Evolutionary conservation across 2,797 vertebrate species (phyloP).

Genomic region (Sebastes vulpes): DNA sequence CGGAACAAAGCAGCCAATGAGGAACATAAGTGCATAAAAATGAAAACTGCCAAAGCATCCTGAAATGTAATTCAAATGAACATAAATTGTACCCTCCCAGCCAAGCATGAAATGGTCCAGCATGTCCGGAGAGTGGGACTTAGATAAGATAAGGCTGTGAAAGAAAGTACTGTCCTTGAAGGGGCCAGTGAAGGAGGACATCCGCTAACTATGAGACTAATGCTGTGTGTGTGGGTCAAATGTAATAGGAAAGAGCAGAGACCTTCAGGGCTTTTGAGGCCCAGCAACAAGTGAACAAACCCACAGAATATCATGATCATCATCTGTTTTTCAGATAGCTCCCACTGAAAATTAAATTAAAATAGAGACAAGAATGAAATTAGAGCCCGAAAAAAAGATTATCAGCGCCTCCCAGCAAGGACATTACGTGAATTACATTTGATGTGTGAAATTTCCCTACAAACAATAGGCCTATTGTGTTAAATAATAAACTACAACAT

Average conservation of each 20-base stretch:
- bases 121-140: conserved; percentile 13
- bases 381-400: background rate
- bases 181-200: conserved; percentile 11
- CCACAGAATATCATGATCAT: background rate
- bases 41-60: background rate
- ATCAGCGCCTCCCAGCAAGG: background rate
- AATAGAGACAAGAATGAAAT: background rate
- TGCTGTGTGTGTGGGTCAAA: background rate
- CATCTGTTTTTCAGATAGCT: background rate
- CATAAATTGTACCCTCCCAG: background rate
- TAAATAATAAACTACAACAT: conserved; percentile 20
- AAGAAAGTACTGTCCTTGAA: conserved; percentile 35
- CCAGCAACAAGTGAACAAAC: conserved; percentile 4
- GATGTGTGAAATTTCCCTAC: background rate
- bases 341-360: conserved; percentile 3
- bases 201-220: background rate
- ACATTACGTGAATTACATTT: background rate
- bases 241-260: conserved; percentile 5
- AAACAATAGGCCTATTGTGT: conserved; percentile 29
- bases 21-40: background rate
- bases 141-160: conserved; percentile 59
- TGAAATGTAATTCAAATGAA: background rate
- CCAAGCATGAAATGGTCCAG: background rate
- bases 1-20: background rate
- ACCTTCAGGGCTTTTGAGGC: conserved; percentile 8